Evolutionary conservation across 2,797 vertebrate genomes (phyloP), one percentile per base, ranked within the genome.

Genomic region (Oryzias dopingdopingensis): DNA sequence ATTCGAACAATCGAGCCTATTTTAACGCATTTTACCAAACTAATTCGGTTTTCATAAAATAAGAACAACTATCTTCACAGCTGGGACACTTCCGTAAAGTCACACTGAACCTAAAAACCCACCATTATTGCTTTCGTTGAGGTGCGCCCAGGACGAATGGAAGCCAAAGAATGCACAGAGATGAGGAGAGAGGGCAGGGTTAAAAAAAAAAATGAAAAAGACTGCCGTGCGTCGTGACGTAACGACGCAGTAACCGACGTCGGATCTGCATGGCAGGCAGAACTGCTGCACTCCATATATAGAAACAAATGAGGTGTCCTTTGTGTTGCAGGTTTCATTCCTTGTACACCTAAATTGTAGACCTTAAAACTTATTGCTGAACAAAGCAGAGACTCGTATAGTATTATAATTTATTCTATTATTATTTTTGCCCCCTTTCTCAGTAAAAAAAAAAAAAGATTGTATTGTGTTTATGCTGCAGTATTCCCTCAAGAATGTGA

Each of bases 81-180:
- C 0, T 10, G 2, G 1, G 0, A 0, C 4, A 16, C 17, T 8
- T 5, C 37, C 23, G 20, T 14, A 4, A 20, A 20, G 13, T 29
- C 10, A 26, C 40, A 6, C 5, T 14, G 22, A 63, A 53, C 3
- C 12, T 56, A 67, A 51, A 61, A 67, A 87, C 90, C 80, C 80
- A 91, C 90, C 90, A 92, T 92, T 65, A 47, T 37, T 84, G 78
- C 65, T 37, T 14, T 23, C 43, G 76, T 14, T 76, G 72, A 85
- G 80, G 80, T 82, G 81, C 76, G 79, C 80, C 85, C 75, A 58
- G 26, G 56, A 13, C 17, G 73, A 82, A 59, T 52, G 56, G 55
- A 56, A 65, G 60, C 72, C 52, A 46, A 87, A 84, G 83, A 89
- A 87, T 89, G 86, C 59, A 74, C 72, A 56, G 52, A 68, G 18